phyloP scores from a whole-genome alignment of 2,113 vertebrate genomes.

The Cardinalis cardinalis region DNA sequence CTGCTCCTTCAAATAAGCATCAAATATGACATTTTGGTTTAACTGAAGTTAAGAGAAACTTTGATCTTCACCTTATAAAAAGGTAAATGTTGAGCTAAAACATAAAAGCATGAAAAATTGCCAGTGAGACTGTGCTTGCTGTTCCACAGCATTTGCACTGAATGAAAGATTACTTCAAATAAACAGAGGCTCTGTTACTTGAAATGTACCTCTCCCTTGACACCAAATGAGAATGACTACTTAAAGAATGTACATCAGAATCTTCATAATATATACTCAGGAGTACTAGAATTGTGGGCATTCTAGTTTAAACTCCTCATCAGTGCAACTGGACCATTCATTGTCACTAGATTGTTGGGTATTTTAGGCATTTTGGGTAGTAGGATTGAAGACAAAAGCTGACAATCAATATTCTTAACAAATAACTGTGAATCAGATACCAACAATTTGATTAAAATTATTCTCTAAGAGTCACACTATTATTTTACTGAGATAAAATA shows the following conservation, averaged over 20 bases:
- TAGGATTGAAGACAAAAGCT: not conserved
- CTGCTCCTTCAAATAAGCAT: not conserved
- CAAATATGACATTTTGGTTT: not conserved
- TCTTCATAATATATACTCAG: not conserved
- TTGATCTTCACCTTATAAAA: not conserved
- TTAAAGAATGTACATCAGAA: not conserved
- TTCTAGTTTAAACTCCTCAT: not conserved
- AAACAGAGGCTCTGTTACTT: not conserved
- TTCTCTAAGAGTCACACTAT: not conserved
- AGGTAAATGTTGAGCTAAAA: not conserved
- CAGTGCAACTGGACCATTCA: not conserved
- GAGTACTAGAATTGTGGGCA: not conserved
- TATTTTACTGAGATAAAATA: not conserved
- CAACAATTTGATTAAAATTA: constrained; percentile 20
- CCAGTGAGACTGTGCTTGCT: not conserved
- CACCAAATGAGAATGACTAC: not conserved
- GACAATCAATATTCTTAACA: not conserved
- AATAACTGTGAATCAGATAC: not conserved
- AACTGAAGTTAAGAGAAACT: not conserved
- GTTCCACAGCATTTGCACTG: not conserved
- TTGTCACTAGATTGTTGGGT: not conserved
- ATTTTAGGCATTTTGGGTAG: not conserved
- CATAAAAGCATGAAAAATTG: not conserved
- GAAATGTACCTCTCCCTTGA: not conserved
- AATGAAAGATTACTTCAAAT: not conserved